Percentiles rank a stretch among this genome's conserved stretches.
These are phyloP conservation scores for Geopemphigus sp. DNA, from an alignment of 1,140 invertebrate species.

Conservation along the genomic window DNA sequence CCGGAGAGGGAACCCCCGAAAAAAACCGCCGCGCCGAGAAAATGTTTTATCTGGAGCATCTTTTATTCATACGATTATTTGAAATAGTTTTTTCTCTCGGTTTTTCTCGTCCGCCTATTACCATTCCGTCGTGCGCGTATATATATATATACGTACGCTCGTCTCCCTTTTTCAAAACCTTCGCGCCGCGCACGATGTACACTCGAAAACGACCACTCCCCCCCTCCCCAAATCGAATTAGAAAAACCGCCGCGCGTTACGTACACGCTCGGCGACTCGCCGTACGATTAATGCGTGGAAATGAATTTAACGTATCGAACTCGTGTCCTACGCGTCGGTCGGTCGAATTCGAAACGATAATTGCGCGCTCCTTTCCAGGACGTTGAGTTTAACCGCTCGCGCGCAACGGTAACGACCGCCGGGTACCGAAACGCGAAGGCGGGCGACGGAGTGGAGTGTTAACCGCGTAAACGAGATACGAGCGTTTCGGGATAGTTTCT, in stretches of 20 bases:
- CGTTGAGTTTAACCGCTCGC: too few species aligned
- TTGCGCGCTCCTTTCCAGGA: too few species aligned
- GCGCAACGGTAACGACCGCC: too few species aligned
- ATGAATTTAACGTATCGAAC: too few species aligned
- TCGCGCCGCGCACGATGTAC: not conserved
- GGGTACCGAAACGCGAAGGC: too few species aligned
- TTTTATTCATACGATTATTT: slow-evolving; percentile 47
- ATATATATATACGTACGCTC: not conserved
- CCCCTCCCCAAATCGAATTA: slow-evolving; percentile 32
- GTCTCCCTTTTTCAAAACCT: not conserved
- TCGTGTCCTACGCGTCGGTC: too few species aligned
- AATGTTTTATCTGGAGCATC: slow-evolving; percentile 44
- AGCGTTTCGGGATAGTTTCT: too few species aligned
- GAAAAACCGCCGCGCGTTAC: not conserved
- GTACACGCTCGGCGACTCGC: too few species aligned
- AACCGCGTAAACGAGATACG: too few species aligned
- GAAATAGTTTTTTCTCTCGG: not conserved
- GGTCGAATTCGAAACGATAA: too few species aligned
- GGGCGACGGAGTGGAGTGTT: too few species aligned
- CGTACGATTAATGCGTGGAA: too few species aligned
- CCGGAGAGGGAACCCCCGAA: not conserved
- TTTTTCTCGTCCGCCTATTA: not conserved
- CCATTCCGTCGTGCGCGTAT: slow-evolving; percentile 1
- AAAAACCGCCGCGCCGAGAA: slow-evolving; percentile 5
- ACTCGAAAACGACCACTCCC: slow-evolving; percentile 1